These are phyloP conservation scores for Monoplex corrugatus DNA, from an alignment of 2,888 invertebrate species.

Conservation along the genomic window DNA sequence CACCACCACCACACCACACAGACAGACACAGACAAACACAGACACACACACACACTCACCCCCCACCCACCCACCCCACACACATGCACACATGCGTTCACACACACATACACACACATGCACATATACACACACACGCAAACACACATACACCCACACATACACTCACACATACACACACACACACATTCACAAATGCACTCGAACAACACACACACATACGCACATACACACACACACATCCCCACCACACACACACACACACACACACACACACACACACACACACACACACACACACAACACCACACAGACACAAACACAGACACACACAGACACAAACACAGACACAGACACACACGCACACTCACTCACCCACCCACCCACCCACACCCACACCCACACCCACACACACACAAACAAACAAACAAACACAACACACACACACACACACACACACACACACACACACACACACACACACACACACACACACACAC, in stretches of 20 bases:
- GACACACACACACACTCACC: not conserved
- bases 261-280: not conserved
- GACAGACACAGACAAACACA: not conserved
- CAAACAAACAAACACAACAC: too few species aligned
- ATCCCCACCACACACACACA: not conserved
- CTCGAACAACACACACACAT: not conserved
- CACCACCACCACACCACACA: not conserved
- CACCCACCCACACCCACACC: too few species aligned
- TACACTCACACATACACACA: not conserved
- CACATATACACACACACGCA: slow-evolving; percentile 18
- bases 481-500: too few species aligned
- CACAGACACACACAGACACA: not conserved
- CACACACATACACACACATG: not conserved
- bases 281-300: not conserved
- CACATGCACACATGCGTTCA: not conserved
- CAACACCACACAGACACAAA: too few species aligned
- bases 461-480: too few species aligned
- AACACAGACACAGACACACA: not conserved
- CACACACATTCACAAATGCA: not conserved
- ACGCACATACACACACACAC: not conserved
- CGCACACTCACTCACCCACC: not conserved
- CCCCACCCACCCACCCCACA: not conserved
- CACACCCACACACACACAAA: too few species aligned
- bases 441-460: too few species aligned
- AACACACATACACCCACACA: slow-evolving; percentile 7